Conservation (phyloP, 2,888 invertebrate genomes). For the Hyppa rectilinea region DNA sequence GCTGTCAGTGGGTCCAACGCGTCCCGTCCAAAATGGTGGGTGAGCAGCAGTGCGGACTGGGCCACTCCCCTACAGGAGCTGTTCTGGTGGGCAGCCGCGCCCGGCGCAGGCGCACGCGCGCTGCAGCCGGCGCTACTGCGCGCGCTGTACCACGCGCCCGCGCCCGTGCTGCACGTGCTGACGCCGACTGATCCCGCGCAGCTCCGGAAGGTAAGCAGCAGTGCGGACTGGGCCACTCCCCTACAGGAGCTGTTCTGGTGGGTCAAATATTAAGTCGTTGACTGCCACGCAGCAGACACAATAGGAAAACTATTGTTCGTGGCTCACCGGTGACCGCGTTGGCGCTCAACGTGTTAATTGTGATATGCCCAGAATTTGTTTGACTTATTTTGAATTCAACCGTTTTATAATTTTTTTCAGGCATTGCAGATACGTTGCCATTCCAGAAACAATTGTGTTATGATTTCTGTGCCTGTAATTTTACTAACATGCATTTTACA, state of each 20-base stretch:
- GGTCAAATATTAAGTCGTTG: too few relatives aligned
- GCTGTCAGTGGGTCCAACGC: conserved; percentile 72
- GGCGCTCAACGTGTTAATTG: too few relatives aligned
- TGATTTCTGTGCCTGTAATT: too few relatives aligned
- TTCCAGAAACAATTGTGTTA: too few relatives aligned
- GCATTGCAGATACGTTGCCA: too few relatives aligned
- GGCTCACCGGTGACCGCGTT: too few relatives aligned
- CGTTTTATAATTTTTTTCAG: too few relatives aligned
- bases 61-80: conserved; percentile 78
- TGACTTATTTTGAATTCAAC: too few relatives aligned
- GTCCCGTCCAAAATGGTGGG: conserved; percentile 78
- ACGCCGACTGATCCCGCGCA: conserved; percentile 78
- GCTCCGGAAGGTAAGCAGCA: conserved; percentile 76
- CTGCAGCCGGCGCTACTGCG: conserved; percentile 80
- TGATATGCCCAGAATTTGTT: too few relatives aligned
- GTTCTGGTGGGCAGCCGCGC: conserved; percentile 82
- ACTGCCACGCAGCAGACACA: too few relatives aligned
- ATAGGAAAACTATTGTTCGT: too few relatives aligned
- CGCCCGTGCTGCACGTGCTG: conserved; percentile 76
- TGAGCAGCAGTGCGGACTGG: conserved; percentile 77
- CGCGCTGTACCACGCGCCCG: conserved; percentile 81
- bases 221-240: conserved; percentile 76
- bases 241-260: conserved; percentile 85
- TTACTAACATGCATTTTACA: too few relatives aligned
- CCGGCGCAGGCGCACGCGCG: conserved; percentile 72